A percentile compares a stretch with the other conserved stretches of the same genome.
These are phyloP conservation scores for Strix uralensis DNA, from an alignment of 2,113 vertebrate genomes.

Conservation along the genomic window DNA sequence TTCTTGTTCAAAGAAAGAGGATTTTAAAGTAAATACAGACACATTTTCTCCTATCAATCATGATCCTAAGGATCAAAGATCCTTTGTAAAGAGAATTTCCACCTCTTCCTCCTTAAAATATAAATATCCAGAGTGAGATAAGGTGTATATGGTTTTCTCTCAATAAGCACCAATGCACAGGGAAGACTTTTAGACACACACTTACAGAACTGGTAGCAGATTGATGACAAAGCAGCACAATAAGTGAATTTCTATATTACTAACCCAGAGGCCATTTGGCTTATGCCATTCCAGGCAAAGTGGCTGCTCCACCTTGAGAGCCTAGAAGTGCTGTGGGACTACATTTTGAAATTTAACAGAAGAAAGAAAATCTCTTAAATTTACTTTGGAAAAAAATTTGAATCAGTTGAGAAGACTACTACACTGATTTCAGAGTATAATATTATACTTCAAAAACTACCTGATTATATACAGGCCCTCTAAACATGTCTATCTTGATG, in stretches of 20 bases:
- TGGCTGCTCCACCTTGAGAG: background rate
- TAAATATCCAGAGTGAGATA: background rate
- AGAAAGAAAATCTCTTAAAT: background rate
- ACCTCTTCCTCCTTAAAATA: background rate
- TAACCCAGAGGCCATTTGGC: background rate
- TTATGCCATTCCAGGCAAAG: background rate
- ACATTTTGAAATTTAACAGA: background rate
- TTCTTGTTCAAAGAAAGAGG: background rate
- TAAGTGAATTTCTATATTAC: background rate
- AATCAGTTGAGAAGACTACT: background rate
- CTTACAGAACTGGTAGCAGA: background rate
- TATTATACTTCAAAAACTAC: background rate
- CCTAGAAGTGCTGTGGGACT: background rate
- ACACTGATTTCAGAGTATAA: background rate
- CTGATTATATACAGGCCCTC: constrained; percentile 4
- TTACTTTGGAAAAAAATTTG: background rate
- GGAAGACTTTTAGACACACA: background rate
- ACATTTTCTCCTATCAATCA: background rate
- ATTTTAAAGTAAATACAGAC: background rate
- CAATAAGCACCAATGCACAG: background rate
- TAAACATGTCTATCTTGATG: background rate
- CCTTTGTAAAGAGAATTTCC: background rate
- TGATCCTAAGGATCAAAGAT: background rate
- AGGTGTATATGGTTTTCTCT: background rate
- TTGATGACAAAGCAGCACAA: background rate